phyloP scores from a whole-genome alignment of 2,797 vertebrate species.

The Tolypeutes matacus region DNA sequence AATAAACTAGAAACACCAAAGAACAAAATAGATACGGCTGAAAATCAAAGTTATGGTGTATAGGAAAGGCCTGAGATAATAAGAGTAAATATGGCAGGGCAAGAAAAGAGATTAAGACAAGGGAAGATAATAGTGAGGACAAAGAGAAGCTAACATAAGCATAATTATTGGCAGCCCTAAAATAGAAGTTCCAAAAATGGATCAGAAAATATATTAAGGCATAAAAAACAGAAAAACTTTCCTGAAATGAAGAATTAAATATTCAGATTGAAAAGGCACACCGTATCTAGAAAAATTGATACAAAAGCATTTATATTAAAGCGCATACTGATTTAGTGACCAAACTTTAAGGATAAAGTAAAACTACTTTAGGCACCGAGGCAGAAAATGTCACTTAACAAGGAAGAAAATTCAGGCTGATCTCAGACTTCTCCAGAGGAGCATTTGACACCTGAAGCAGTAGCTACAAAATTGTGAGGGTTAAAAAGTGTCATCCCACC shows the following conservation, averaged over 20 bases:
- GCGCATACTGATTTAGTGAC: conserved; percentile 38
- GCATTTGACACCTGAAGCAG: background rate
- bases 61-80: conserved; percentile 1
- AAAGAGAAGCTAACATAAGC: background rate
- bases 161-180: background rate
- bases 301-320: background rate
- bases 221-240: conserved; percentile 21
- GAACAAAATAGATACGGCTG: background rate
- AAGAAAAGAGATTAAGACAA: background rate
- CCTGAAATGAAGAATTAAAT: conserved; percentile 38
- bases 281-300: conserved; percentile 11
- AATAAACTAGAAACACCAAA: conserved; percentile 7
- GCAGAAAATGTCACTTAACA: conserved; percentile 32
- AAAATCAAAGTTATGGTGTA: background rate
- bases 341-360: conserved; percentile 53
- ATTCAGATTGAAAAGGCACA: background rate
- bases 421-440: background rate
- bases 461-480: background rate
- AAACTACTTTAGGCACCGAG: background rate
- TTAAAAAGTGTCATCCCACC: background rate
- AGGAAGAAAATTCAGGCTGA: background rate
- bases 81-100: background rate
- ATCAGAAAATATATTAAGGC: conserved; percentile 6
- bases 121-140: background rate
- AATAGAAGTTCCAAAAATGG: background rate